Evolutionary conservation across 1,140 invertebrate genomes (phyloP), one percentile per base, ranked within the genome.

Genomic region (Ganaspis sp.): DNA sequence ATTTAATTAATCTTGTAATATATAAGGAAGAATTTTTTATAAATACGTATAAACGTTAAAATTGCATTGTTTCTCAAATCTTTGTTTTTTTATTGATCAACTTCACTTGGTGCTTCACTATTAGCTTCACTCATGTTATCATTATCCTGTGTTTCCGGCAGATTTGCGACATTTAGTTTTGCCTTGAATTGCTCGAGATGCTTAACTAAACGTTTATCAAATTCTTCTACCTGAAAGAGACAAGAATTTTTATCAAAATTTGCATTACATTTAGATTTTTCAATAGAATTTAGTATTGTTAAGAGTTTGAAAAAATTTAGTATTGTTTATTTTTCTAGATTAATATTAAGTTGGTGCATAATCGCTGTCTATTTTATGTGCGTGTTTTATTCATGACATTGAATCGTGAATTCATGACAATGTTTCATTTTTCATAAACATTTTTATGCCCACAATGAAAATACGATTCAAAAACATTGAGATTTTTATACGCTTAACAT

Each of bases 191-290:
- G 71, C 8, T 80, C 17, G 12, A 89, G 40, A 23, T 79, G 81
- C 45, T 76, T 87, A 0, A 85, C 8, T 9, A 88, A 75, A 19
- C 73, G 75, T 72, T 82, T 88, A 4, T 88, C 78, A 74, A 78
- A 83, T 42, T 82, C 72, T 49, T 69, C 19, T 37, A 80, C 53
- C 76, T 76, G 38, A 75, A 78, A 78, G 64, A 72, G 74, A 72
- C 75, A 40, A 1, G 42, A 74, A 38, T 38, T 53, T 21, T 73
- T 12, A 45, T 53, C 9, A n/a, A n/a, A 64, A 26, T 45, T 29
- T 70, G 42, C 3, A 45, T 34, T 45, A 45, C 15, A 40, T 37
- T 75, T 58, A 26, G 70, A 71, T 74, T 64, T 74, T 23, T 77
- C 53, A 15, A 9, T 70, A 34, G n/a, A n/a, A n/a, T n/a, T n/a